These are phyloP conservation scores for Shargacucullia verbasci DNA, from an alignment of 2,888 invertebrate species.

Conservation along the genomic window DNA sequence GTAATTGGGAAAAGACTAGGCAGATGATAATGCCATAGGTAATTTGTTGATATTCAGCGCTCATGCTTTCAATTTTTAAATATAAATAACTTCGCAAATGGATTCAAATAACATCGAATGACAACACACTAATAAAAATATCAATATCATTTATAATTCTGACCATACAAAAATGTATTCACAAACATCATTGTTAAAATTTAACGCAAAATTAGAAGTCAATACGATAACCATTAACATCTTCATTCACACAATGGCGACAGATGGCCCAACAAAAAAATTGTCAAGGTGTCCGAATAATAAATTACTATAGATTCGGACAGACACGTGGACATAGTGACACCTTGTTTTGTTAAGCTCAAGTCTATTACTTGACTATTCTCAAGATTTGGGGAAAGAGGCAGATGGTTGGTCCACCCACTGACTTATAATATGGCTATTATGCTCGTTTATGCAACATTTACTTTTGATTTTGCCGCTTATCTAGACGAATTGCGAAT, in stretches of 20 bases:
- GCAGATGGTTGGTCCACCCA: conserved; percentile 1
- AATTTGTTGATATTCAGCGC: too few relatives aligned
- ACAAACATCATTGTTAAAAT: conserved; percentile 48
- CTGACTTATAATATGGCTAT: not conserved
- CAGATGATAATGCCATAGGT: too few relatives aligned
- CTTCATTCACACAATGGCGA: conserved; percentile 17
- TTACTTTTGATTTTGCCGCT: not conserved
- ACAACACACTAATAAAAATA: conserved; percentile 4
- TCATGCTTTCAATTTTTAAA: too few relatives aligned
- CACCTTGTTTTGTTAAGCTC: conserved; percentile 31
- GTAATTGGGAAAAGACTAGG: too few relatives aligned
- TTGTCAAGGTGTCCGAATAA: conserved; percentile 41
- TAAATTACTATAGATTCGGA: conserved; percentile 32
- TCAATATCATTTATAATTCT: not conserved
- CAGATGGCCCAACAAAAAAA: conserved; percentile 46
- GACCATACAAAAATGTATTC: conserved; percentile 3
- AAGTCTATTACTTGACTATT: conserved; percentile 1
- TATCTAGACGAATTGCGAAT: too few relatives aligned
- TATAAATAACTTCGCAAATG: not conserved
- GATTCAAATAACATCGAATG: conserved; percentile 1
- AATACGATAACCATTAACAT: conserved; percentile 43
- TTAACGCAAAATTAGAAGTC: conserved; percentile 56
- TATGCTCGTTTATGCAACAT: not conserved
- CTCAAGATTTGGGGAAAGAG: not conserved
- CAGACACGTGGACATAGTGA: conserved; percentile 26